Percentiles rank a stretch among this genome's conserved stretches.
These are phyloP conservation scores for Eledone cirrhosa DNA, from an alignment of 2,888 invertebrate species.

Conservation along the genomic window DNA sequence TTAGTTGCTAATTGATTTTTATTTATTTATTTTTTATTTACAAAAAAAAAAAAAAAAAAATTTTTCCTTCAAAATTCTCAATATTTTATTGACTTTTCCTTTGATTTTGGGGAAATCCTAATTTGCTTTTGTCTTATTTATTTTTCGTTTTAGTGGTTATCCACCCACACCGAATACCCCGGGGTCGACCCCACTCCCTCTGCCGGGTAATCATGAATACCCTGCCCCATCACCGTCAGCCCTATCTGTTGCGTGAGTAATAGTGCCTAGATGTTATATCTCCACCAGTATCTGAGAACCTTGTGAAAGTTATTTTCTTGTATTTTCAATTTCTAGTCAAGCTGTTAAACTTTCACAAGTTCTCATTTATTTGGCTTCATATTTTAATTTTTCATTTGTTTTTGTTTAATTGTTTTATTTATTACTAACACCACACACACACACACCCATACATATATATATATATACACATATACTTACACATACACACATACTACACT, in stretches of 20 bases:
- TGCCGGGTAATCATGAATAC: slow-evolving; percentile 48
- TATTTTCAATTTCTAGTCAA: neutral
- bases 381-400: no score
- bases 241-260: slow-evolving; percentile 71
- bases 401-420: no score
- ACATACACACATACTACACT: no score
- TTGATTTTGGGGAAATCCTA: slow-evolving; percentile 21
- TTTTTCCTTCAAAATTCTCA: neutral
- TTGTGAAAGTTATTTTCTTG: neutral
- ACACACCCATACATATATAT: no score
- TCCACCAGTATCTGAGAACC: slow-evolving; percentile 2
- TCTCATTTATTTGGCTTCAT: neutral
- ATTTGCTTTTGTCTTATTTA: slow-evolving; percentile 12
- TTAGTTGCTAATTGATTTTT: neutral
- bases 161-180: slow-evolving; percentile 65
- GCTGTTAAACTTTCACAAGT: neutral
- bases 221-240: slow-evolving; percentile 63
- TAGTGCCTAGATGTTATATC: slow-evolving; percentile 4
- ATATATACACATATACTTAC: no score
- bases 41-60: neutral
- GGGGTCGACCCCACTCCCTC: slow-evolving; percentile 45
- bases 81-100: neutral
- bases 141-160: slow-evolving; percentile 52
- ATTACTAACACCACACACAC: no score
- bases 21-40: neutral